phyloP scores from a whole-genome alignment of 92 coral and sea anemone genomes.

The Plumapathes pennacea region DNA sequence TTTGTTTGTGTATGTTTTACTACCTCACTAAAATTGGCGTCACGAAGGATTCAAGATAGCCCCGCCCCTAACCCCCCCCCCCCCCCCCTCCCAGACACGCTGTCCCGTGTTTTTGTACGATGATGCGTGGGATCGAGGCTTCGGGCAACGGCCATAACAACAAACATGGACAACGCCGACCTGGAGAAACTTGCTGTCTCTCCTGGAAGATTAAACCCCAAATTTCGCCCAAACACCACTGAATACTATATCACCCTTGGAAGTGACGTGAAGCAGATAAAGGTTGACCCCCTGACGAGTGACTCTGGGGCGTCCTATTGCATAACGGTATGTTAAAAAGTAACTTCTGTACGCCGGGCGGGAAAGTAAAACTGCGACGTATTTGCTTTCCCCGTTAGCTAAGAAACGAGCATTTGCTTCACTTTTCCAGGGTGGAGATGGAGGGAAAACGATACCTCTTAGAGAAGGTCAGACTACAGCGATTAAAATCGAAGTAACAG shows the following conservation, averaged over 20 bases:
- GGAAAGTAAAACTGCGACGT: neutral
- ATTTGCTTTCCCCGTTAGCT: neutral
- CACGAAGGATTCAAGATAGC: no score
- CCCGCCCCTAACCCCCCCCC: no score
- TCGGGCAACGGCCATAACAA: no score
- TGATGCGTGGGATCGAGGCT: no score
- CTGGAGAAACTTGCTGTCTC: conserved; percentile 79
- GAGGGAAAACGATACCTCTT: conserved; percentile 74
- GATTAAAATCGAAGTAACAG: conserved; percentile 88
- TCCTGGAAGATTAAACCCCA: conserved; percentile 87
- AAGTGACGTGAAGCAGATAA: conserved; percentile 83
- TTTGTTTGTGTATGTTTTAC: no score
- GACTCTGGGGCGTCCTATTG: conserved; percentile 93
- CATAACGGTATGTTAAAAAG: conserved; percentile 63
- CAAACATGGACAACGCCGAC: conserved; percentile 91
- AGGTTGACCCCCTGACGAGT: conserved; percentile 90
- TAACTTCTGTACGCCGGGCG: conserved; percentile 7
- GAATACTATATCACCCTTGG: conserved; percentile 86
- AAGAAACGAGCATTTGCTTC: neutral
- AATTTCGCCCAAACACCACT: conserved; percentile 76
- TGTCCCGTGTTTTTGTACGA: no score
- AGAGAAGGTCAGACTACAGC: conserved; percentile 78
- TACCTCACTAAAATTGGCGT: no score
- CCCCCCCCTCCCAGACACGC: no score
- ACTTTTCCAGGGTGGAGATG: conserved; percentile 72